phyloP scores from a whole-genome alignment of 2,888 invertebrate genomes.

The Syrista parreyssii region DNA sequence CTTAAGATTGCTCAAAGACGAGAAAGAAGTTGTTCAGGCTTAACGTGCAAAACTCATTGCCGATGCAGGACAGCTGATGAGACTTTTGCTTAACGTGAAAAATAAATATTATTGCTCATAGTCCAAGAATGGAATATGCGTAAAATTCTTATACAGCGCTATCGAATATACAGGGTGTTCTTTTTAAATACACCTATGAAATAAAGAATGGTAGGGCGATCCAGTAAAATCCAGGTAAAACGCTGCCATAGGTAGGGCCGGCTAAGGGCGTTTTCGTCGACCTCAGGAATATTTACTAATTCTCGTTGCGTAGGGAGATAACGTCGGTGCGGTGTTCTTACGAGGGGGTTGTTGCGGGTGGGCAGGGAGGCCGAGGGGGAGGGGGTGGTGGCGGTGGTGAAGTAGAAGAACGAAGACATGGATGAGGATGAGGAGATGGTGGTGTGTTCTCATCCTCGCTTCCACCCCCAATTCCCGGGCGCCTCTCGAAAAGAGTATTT shows the following conservation, averaged over 20 bases:
- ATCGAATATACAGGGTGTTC: background rate
- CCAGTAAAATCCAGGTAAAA: background rate
- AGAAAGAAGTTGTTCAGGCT: background rate
- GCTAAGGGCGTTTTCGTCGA: conserved; percentile 12
- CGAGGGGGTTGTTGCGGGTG: background rate
- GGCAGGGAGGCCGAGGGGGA: conserved; percentile 1
- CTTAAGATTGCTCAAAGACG: background rate
- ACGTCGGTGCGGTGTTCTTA: conserved; percentile 32
- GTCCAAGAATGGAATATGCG: background rate
- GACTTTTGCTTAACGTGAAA: background rate
- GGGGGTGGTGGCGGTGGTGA: conserved; percentile 16
- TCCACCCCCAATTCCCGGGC: conserved; percentile 42
- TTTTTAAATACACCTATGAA: background rate
- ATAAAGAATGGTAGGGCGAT: background rate
- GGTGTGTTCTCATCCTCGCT: conserved; percentile 21
- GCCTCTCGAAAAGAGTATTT: conserved; percentile 59
- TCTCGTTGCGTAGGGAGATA: conserved; percentile 59
- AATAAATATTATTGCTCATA: too few relatives aligned
- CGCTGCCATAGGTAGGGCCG: background rate
- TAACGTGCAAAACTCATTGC: background rate
- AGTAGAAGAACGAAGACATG: conserved; percentile 14
- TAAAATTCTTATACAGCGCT: background rate
- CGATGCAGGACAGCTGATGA: background rate
- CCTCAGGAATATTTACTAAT: conserved; percentile 53
- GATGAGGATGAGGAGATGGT: conserved; percentile 1